A percentile compares a stretch with the other conserved stretches of the same genome.
Evolutionary conservation across 2,797 vertebrate species (phyloP).

Genomic region (Parotocinclus haroldoi): DNA sequence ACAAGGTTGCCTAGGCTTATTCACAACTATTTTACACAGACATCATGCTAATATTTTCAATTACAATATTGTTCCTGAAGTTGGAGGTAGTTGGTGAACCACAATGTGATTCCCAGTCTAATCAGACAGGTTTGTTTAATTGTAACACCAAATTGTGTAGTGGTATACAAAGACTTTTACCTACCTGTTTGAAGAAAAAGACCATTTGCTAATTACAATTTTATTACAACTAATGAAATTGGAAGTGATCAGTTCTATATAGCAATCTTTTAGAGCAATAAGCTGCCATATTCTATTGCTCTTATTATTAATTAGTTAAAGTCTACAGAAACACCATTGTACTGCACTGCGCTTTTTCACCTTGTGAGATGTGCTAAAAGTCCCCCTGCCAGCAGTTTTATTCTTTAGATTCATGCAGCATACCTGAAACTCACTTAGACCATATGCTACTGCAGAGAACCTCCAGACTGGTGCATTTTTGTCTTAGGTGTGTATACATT

Average conservation of each 20-base stretch:
- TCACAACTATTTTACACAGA: no score
- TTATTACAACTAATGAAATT: no score
- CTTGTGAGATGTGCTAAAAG: constrained; percentile 58
- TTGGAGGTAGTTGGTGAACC: no score
- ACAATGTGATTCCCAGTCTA: no score
- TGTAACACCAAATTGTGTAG: no score
- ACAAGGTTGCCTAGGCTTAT: no score
- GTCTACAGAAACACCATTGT: constrained; percentile 56
- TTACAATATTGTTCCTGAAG: no score
- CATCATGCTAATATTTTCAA: no score
- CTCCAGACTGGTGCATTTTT: constrained; percentile 35
- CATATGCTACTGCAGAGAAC: constrained; percentile 63
- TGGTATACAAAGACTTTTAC: no score
- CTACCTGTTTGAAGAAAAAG: no score
- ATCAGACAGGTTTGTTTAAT: no score
- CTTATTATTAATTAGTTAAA: constrained; percentile 50
- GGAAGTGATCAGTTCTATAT: constrained; percentile 25
- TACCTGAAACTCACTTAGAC: constrained; percentile 60
- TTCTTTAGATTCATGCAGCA: constrained; percentile 61
- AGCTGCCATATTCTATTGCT: constrained; percentile 52
- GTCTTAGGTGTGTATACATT: constrained; percentile 39
- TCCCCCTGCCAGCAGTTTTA: constrained; percentile 59
- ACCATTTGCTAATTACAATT: no score
- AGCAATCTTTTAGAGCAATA: constrained; percentile 46
- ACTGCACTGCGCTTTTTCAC: constrained; percentile 60